Conservation (phyloP, 2,797 vertebrate species). For the Chelmon rostratus region DNA sequence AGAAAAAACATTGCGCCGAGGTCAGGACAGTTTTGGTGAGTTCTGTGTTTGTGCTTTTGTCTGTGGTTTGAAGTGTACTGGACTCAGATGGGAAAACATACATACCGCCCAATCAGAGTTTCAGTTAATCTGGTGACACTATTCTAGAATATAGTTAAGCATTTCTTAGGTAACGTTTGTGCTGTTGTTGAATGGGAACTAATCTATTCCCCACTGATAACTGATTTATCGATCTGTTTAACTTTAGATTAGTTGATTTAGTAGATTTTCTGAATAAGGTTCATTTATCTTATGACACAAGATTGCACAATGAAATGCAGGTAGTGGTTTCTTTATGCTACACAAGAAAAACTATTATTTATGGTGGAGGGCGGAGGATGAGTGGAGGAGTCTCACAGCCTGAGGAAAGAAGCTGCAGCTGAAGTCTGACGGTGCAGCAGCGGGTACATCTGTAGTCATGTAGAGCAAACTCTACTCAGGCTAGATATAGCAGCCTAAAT, state of each 20-base stretch:
- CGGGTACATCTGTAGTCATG: slow-evolving; percentile 5
- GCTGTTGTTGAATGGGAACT: not conserved
- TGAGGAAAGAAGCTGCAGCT: no score
- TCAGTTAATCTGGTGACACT: not conserved
- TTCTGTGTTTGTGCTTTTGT: not conserved
- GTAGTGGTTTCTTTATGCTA: no score
- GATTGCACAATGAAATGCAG: no score
- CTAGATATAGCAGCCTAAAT: not conserved
- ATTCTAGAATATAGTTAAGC: not conserved
- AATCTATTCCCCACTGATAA: not conserved
- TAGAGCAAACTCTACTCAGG: not conserved
- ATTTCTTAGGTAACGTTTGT: not conserved
- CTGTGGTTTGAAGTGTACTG: not conserved
- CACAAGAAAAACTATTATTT: no score
- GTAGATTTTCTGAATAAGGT: not conserved
- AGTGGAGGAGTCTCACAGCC: no score
- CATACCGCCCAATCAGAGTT: not conserved
- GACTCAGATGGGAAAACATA: no score
- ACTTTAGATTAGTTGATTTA: not conserved
- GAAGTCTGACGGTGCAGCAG: no score
- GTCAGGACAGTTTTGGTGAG: not conserved
- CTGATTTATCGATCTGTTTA: not conserved
- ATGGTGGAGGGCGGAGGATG: no score
- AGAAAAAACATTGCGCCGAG: not conserved
- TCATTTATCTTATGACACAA: not conserved